Evolutionary conservation across 2,113 vertebrate genomes (phyloP).

Genomic region (Pycnonotus jocosus): DNA sequence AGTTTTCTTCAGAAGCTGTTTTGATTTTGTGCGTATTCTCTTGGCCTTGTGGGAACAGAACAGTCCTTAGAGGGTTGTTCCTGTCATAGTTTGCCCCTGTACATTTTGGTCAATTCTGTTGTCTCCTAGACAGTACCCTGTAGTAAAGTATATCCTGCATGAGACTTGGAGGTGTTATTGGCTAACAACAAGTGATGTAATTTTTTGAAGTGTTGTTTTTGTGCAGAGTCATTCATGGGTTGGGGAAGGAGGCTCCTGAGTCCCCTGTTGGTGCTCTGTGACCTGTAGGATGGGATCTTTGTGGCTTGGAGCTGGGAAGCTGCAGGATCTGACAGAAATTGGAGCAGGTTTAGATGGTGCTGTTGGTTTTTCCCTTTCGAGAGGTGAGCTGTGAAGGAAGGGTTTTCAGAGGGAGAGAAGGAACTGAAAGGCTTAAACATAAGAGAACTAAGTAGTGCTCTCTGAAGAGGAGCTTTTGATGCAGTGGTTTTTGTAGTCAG

Average conservation of each 20-base stretch:
- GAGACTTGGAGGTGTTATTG: background rate
- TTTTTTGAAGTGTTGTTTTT: background rate
- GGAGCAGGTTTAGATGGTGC: background rate
- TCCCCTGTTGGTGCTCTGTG: background rate
- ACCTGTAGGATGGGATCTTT: background rate
- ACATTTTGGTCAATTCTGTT: background rate
- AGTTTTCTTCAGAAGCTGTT: background rate
- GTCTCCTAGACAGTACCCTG: background rate
- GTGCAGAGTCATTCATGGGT: background rate
- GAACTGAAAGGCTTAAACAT: background rate
- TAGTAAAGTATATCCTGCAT: background rate
- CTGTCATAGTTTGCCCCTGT: background rate
- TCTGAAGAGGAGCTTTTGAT: background rate
- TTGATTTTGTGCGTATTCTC: background rate
- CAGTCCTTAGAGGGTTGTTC: background rate
- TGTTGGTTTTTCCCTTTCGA: background rate
- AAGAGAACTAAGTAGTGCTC: background rate
- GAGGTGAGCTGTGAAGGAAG: background rate
- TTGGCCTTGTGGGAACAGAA: background rate
- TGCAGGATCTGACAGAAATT: background rate
- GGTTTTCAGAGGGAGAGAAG: background rate
- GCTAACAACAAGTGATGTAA: background rate
- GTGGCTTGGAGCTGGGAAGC: background rate
- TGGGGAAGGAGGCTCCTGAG: background rate
- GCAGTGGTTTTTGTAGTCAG: background rate